phyloP scores from a whole-genome alignment of 2,113 vertebrate genomes.

The Phyllopteryx taeniolatus region DNA sequence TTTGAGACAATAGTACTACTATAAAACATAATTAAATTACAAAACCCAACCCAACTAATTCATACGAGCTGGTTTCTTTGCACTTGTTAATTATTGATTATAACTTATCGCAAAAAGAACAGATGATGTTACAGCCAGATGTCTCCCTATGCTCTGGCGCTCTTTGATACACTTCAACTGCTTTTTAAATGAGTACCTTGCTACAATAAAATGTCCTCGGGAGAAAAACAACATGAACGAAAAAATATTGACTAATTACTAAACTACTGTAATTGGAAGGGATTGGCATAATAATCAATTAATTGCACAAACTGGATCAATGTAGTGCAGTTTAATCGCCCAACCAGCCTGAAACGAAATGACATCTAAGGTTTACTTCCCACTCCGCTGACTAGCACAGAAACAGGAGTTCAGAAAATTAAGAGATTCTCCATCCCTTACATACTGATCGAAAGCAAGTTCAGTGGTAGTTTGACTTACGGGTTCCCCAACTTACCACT shows the following conservation, averaged over 20 bases:
- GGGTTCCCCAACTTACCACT: no score
- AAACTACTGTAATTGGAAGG: not conserved
- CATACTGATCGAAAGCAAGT: no score
- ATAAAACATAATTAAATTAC: conserved; percentile 14
- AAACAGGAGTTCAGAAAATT: no score
- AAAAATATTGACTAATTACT: not conserved
- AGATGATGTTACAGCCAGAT: not conserved
- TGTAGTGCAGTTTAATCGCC: not conserved
- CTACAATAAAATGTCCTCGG: not conserved
- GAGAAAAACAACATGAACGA: not conserved
- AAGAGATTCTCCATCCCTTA: no score
- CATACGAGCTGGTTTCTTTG: not conserved
- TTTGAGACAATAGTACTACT: conserved; percentile 9
- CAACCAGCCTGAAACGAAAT: not conserved
- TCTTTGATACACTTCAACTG: not conserved
- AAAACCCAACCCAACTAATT: not conserved
- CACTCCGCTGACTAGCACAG: not conserved
- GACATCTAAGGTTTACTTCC: not conserved
- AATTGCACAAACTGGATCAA: not conserved
- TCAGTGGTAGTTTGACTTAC: no score
- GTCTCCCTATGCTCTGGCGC: not conserved
- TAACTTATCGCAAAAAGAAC: not conserved
- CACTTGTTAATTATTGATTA: conserved; percentile 2
- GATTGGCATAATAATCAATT: not conserved
- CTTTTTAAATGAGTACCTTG: not conserved